These are phyloP conservation scores for Hemicrepidius hirtus DNA, from an alignment of 2,888 invertebrate species.

Conservation along the genomic window DNA sequence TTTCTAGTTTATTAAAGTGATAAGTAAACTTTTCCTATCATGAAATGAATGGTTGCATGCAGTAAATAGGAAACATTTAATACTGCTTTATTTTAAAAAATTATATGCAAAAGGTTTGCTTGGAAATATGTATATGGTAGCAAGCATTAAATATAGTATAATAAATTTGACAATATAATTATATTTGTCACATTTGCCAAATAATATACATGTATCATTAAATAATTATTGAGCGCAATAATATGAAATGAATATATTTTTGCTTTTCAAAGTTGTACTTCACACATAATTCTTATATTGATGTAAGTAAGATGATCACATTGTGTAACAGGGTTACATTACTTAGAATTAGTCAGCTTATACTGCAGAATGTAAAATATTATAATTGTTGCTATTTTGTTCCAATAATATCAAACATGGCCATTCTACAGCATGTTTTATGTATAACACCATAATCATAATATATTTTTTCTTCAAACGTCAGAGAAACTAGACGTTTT, in stretches of 20 bases:
- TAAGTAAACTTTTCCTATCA: no score
- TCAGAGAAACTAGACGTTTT: no score
- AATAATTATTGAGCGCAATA: neutral
- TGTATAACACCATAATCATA: no score
- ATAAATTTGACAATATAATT: constrained; percentile 46
- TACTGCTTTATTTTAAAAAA: no score
- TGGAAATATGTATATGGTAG: no score
- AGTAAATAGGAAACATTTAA: no score
- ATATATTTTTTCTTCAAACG: no score
- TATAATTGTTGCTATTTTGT: neutral
- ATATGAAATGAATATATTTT: neutral
- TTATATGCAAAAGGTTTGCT: no score
- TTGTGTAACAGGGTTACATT: neutral
- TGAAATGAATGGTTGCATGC: no score
- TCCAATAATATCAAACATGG: neutral
- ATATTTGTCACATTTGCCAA: constrained; percentile 49
- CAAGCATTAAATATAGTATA: neutral
- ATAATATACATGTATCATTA: constrained; percentile 22
- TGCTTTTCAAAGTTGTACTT: no score
- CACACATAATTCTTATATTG: neutral
- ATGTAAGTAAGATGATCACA: constrained; percentile 1
- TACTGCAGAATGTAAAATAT: constrained; percentile 12
- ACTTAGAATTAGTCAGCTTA: constrained; percentile 12
- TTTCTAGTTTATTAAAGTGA: no score
- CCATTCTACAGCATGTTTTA: no score